Base-by-base conservation (phyloP, 1,140 invertebrate genomes). In the Elymnias hypermnestra region DNA sequence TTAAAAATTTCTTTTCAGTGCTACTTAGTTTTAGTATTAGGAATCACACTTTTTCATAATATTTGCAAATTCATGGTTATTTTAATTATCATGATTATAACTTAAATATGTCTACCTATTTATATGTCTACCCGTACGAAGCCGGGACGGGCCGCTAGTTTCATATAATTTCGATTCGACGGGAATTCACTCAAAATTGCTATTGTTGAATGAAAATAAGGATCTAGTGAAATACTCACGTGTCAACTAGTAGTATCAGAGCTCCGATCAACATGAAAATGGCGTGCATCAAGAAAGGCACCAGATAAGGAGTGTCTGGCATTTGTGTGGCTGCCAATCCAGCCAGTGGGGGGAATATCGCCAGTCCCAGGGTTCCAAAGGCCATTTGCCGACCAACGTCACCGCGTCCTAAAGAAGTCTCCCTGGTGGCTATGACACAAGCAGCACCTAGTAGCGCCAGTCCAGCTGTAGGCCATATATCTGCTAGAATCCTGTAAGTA, bases 361-460 rank as follows among this genome's bases (percentile, higher is more conserved):
- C 91, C 45, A 93, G 89, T 10, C 92, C 93, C 2, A 95, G 69
- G 4, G 92, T 91, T 1, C 93, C 94, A 63, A 91, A 93, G 0
- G 91, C 92, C 31, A 94, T 84, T 72, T 95, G 93, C n/a, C 92
- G 88, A 5, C 94, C 94, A 8, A 94, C 92, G 62, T 94, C 93
- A 0, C 93, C 93, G 5, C 93, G 89, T 4, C 93, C 92, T 14
- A 92, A 89, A 0, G 92, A 93, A 0, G 93, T 94, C 68, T 95
- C 93, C 9, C 92, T 87, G 0, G 93, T 93, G 1, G 94, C 93
- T 29, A 94, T 93, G 1, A 95, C 90, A n/a, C 93, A 89, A 0
- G 92, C 92, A 0, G 92, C 91, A 31, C 93, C 92, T 0, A 95
- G 66, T 1, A 95, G 62, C 0, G 92, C 91, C 0, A 94, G 74